Evolutionary conservation across 2,797 vertebrate genomes (phyloP).

Genomic region (Microhierax caerulescens): DNA sequence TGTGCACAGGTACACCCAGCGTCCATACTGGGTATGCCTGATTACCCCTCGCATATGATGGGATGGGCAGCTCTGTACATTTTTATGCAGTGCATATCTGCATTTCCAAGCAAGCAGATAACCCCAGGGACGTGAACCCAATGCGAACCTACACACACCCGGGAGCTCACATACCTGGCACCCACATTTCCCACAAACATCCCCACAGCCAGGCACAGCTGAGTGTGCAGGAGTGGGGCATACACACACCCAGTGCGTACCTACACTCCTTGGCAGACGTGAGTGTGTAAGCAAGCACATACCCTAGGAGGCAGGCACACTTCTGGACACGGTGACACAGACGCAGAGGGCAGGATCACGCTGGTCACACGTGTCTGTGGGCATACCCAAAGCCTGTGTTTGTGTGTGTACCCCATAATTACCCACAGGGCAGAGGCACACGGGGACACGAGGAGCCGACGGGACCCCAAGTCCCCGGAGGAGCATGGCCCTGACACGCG

Average conservation of each 20-base stretch:
- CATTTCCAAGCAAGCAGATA: neutral
- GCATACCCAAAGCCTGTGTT: fast-evolving
- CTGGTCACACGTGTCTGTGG: neutral
- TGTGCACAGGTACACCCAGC: fast-evolving
- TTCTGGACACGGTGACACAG: fast-evolving
- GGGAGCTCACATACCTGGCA: fast-evolving
- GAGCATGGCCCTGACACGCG: fast-evolving
- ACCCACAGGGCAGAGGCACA: neutral
- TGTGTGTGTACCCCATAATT: fast-evolving
- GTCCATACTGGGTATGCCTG: fast-evolving
- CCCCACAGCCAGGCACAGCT: fast-evolving
- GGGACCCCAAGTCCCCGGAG: fast-evolving
- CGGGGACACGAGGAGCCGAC: fast-evolving
- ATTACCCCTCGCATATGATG: fast-evolving
- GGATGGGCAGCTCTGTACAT: fast-evolving
- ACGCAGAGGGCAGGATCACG: neutral
- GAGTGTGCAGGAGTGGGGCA: fast-evolving
- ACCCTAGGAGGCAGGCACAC: neutral
- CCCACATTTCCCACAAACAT: fast-evolving
- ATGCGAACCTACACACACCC: neutral
- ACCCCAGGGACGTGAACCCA: fast-evolving
- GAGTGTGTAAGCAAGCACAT: fast-evolving
- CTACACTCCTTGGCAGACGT: fast-evolving
- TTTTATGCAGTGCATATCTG: neutral
- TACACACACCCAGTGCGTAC: neutral